phyloP scores from a whole-genome alignment of 1,140 invertebrate genomes.

The Macrostomum lignano region DNA sequence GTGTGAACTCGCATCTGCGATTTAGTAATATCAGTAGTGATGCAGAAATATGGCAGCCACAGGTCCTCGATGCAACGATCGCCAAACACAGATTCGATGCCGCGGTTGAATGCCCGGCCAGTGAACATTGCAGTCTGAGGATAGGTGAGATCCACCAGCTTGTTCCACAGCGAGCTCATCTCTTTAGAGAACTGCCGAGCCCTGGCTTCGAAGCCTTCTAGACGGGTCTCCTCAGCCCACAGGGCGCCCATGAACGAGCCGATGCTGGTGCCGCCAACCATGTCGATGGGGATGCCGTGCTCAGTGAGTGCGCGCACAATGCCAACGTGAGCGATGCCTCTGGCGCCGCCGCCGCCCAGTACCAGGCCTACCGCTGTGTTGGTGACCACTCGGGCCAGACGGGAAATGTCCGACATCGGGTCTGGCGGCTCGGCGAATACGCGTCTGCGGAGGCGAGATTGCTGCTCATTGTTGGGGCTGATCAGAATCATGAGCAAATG shows the following conservation, averaged over 20 bases:
- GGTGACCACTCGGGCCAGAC: slow-evolving; percentile 75
- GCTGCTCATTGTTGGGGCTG: too few species aligned
- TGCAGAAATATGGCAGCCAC: slow-evolving; percentile 89
- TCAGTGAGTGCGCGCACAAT: slow-evolving; percentile 71
- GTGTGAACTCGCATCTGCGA: slow-evolving; percentile 74
- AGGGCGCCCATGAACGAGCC: slow-evolving; percentile 83
- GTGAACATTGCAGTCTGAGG: slow-evolving; percentile 87
- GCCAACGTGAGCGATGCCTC: slow-evolving; percentile 67
- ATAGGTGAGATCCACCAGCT: slow-evolving; percentile 72
- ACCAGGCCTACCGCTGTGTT: slow-evolving; percentile 60
- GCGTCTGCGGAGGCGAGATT: too few species aligned
- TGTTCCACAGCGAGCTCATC: slow-evolving; percentile 64
- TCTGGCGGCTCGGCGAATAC: slow-evolving; percentile 32
- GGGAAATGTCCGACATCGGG: slow-evolving; percentile 75
- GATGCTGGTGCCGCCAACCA: slow-evolving; percentile 88
- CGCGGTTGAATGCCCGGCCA: slow-evolving; percentile 35
- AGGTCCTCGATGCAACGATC: slow-evolving; percentile 53
- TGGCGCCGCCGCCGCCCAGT: slow-evolving; percentile 74
- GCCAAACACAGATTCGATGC: slow-evolving; percentile 58
- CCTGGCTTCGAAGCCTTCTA: slow-evolving; percentile 40
- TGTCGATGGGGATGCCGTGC: slow-evolving; percentile 80
- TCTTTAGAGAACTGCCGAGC: slow-evolving; percentile 34
- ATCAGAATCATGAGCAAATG: too few species aligned
- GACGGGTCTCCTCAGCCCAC: slow-evolving; percentile 71
- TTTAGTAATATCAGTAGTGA: slow-evolving; percentile 86